These are phyloP conservation scores for Aethes cnicana DNA, from an alignment of 2,888 invertebrate genomes.

Conservation along the genomic window DNA sequence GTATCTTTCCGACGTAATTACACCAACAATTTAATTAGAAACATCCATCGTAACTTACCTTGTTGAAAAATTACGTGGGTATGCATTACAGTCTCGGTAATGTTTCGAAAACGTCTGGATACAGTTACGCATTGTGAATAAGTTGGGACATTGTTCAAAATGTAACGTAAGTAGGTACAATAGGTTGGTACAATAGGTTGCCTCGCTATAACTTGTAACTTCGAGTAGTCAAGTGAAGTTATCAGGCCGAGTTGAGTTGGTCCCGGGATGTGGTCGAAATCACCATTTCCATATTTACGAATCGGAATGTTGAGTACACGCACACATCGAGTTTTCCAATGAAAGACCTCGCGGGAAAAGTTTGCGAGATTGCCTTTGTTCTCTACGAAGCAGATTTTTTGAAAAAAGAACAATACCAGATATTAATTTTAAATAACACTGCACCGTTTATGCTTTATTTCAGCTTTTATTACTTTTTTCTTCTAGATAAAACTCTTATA, in stretches of 20 bases:
- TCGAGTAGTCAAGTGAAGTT: constrained; percentile 7
- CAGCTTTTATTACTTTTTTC: no score
- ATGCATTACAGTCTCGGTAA: no score
- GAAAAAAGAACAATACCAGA: no score
- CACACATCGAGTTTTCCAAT: constrained; percentile 4
- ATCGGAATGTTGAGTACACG: constrained; percentile 2
- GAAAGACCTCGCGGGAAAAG: constrained; percentile 14
- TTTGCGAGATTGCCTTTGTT: constrained; percentile 13
- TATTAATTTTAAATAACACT: no score
- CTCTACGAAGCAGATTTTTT: no score
- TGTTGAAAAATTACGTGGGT: constrained; percentile 7
- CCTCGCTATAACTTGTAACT: background rate
- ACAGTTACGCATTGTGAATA: constrained; percentile 1
- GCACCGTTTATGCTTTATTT: no score
- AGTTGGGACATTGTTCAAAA: constrained; percentile 10
- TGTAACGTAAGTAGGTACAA: no score
- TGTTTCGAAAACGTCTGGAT: background rate
- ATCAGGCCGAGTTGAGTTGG: no score
- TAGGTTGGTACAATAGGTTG: constrained; percentile 16
- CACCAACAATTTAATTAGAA: constrained; percentile 9
- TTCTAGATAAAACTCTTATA: no score
- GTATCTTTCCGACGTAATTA: constrained; percentile 1
- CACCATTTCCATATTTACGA: constrained; percentile 24
- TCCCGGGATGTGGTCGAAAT: constrained; percentile 5
- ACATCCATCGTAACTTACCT: background rate